Evolutionary conservation across 1,140 invertebrate genomes (phyloP), one percentile per base, ranked within the genome.

Genomic region (Holcopasites calliopsidis): DNA sequence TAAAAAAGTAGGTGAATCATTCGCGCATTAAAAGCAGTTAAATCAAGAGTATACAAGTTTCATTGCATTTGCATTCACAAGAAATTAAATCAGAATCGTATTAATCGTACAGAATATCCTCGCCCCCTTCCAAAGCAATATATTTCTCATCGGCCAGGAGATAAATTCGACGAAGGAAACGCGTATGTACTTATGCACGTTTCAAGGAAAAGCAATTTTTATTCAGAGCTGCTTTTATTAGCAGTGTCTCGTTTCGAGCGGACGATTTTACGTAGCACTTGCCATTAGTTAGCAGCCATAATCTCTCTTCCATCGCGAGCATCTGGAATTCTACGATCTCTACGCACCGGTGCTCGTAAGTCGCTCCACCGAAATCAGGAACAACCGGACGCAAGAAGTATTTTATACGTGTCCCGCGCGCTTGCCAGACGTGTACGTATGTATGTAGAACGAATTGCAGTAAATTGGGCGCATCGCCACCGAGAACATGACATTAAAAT

Each of bases 361-460:
- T 66, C n/a, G 55, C 66, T 57, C 44, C 52, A 81, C 66, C 52
- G 73, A 72, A 79, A 82, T 81, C 58, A 77, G 52, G 74, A 64
- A 80, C 77, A 82, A 55, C 64, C 77, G 61, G 62, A 83, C 61
- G 55, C 77, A n/a, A 28, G 54, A 83, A 55, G 50, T 68, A 61
- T 77, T 73, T 75, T 80, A 77, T 77, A 80, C 75, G 49, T 71
- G 70, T 79, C 71, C n/a, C n/a, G 73, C 74, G 80, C 73, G 71
- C 71, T 80, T 73, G 74, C 69, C 72, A 80, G 54, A 21, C 49
- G 44, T n/a, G n/a, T n/a, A n/a, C n/a, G n/a, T n/a, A 6, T 35
- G 62, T 77, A 84, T 77, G 77, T 80, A 44, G 82, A 83, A 82
- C 69, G 61, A 61, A 70, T 35, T 62, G 78, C 52, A 62, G 75